Evolutionary conservation across 1,140 invertebrate species (phyloP).

Genomic region (Bombyx mori): DNA sequence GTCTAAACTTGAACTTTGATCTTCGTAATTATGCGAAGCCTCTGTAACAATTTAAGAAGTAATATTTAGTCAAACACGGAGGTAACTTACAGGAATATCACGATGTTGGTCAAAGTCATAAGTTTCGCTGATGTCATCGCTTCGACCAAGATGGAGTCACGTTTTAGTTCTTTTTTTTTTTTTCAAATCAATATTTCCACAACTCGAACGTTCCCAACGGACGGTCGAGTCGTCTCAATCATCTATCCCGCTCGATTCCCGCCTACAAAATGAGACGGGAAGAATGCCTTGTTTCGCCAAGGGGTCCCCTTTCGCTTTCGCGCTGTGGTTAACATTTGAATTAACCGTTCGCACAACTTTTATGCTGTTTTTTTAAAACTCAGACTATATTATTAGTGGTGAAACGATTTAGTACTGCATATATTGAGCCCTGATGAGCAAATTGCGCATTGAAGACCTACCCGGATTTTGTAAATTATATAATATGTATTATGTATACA

Average conservation of each 20-base stretch:
- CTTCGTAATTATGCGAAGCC: background rate
- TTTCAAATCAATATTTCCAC: slow-evolving; percentile 46
- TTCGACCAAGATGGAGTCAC: slow-evolving; percentile 31
- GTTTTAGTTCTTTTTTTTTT: slow-evolving; percentile 48
- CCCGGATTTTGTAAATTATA: too few relatives aligned
- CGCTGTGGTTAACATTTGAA: background rate
- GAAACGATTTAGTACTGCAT: too few relatives aligned
- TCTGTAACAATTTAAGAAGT: background rate
- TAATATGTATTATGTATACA: too few relatives aligned
- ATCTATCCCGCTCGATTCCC: slow-evolving; percentile 36
- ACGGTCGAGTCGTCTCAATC: slow-evolving; percentile 29
- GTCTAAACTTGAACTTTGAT: slow-evolving; percentile 3
- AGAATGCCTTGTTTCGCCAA: slow-evolving; percentile 46
- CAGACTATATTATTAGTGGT: too few relatives aligned
- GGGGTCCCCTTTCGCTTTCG: slow-evolving; percentile 30
- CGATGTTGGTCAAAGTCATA: slow-evolving; percentile 51
- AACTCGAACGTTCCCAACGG: slow-evolving; percentile 53
- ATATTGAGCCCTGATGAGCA: too few relatives aligned
- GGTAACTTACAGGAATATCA: background rate
- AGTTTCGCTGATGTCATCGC: slow-evolving; percentile 61
- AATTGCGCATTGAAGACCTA: too few relatives aligned
- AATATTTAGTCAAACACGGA: too few relatives aligned
- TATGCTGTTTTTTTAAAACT: too few relatives aligned
- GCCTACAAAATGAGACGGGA: slow-evolving; percentile 33
- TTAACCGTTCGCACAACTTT: too few relatives aligned